Base-by-base conservation (phyloP, 2,888 invertebrate genomes). In the Mactromeris polynyma region DNA sequence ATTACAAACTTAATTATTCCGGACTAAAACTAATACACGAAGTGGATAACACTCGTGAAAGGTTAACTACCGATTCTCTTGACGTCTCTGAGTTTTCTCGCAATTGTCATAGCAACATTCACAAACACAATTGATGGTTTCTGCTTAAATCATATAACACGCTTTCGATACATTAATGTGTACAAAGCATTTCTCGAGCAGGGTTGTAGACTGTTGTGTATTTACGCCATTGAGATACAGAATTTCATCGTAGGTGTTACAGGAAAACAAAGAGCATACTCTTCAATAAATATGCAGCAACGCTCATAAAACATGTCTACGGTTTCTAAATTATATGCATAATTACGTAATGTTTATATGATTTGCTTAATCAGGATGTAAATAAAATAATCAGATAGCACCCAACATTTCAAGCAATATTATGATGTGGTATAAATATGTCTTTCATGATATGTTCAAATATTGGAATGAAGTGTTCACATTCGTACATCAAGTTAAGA, bases 221-320 rank as follows among this genome's bases (percentile, higher is more conserved):
- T 73, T 19, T 17, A 73, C 73, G 73, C 73, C 33, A 19, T 26
- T 73, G 73, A 36, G 73, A 26, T 73, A 73, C 33, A 33, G 36
- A 33, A 73, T 73, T 73, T 33, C 73, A 73, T 33, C 36, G 73
- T 73, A 73, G 73, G 73, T 73, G 73, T 73, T 46, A 2, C 33
- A 11, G 73, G 36, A 33, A 36, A 73, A 73, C 73, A 73, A 73
- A 17, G 17, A 26, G 17, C 14, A 21, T 14, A 36, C 36, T 73
- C 14, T 73, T 36, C 73, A 33, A 26, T 17, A 73, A 73, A 9
- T 36, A 33, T 73, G 73, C 31, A 73, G 19, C 19, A 33, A 26
- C 9, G 33, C 36, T 73, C 73, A 69, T 46, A 36, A 73, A 73
- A 31, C 33, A 19, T 4, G 73, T 26, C 58, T 64, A 26, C 26